Conservation (phyloP, 2,113 vertebrate species). For the Limanda limanda region DNA sequence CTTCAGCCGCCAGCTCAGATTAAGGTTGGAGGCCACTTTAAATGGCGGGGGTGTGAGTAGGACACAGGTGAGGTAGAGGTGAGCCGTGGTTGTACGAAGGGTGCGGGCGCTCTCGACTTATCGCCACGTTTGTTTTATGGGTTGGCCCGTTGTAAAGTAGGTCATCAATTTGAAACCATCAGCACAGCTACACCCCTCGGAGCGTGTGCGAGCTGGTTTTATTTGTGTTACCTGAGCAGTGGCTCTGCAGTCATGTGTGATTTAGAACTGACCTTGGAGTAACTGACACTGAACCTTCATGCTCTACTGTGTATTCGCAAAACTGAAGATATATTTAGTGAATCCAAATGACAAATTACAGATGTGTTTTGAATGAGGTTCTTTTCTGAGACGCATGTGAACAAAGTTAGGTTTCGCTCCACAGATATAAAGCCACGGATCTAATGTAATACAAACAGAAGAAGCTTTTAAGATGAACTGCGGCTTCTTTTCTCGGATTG, state of each 20-base stretch:
- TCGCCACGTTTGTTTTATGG: conserved; percentile 62
- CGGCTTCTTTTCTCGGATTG: conserved; percentile 4
- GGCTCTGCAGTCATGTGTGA: conserved; percentile 6
- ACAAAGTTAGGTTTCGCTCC: background rate
- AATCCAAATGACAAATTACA: conserved; percentile 9
- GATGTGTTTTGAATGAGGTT: background rate
- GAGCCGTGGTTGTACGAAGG: conserved; percentile 18
- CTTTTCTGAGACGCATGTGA: conserved; percentile 1
- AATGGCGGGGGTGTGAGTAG: conserved; percentile 15
- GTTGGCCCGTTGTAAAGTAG: conserved; percentile 51
- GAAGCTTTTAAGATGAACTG: background rate
- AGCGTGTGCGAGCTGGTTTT: conserved; percentile 31
- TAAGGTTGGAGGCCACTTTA: conserved; percentile 5
- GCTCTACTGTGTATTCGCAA: background rate
- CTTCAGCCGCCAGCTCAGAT: background rate
- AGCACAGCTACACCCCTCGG: conserved; percentile 50
- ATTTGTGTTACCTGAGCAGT: conserved; percentile 30
- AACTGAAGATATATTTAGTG: background rate
- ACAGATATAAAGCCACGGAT: conserved; percentile 5
- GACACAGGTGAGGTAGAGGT: conserved; percentile 25
- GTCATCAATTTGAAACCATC: conserved; percentile 48
- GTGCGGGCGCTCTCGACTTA: conserved; percentile 45
- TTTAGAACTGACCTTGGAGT: conserved; percentile 15
- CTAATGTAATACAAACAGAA: background rate
- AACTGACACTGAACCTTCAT: conserved; percentile 3